These are phyloP conservation scores for Stramonita haemastoma DNA, from an alignment of 2,888 invertebrate genomes.

Conservation along the genomic window DNA sequence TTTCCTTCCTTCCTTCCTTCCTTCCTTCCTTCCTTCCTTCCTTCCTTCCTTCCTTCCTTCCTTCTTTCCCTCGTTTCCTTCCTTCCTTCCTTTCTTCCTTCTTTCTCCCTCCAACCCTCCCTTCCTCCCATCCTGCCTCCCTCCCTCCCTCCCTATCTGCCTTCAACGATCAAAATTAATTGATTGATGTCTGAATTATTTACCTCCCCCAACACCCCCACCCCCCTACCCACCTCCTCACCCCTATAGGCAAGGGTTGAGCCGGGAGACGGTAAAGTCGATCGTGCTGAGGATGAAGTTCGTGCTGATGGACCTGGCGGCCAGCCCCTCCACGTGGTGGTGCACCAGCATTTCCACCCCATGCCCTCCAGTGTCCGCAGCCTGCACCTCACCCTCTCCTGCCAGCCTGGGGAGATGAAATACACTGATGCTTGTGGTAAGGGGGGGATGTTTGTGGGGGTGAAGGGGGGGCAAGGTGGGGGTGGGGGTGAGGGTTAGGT, in stretches of 20 bases:
- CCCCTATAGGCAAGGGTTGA: conserved; percentile 50
- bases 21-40: too few species aligned
- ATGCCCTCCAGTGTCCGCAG: conserved; percentile 57
- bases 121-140: too few species aligned
- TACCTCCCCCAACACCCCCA: too few species aligned
- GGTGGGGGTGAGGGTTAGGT: background rate
- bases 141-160: too few species aligned
- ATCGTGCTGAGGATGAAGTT: conserved; percentile 58
- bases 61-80: too few species aligned
- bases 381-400: conserved; percentile 56
- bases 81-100: too few species aligned
- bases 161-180: too few species aligned
- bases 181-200: too few species aligned
- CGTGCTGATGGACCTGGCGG: conserved; percentile 58
- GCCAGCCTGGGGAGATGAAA: conserved; percentile 62
- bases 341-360: conserved; percentile 55
- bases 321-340: conserved; percentile 52
- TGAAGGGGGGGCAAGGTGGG: background rate
- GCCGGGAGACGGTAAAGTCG: conserved; percentile 50
- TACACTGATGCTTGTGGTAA: conserved; percentile 64
- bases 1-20: too few species aligned
- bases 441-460: conserved; percentile 40
- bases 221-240: too few species aligned
- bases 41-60: too few species aligned
- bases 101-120: too few species aligned